A percentile compares a stretch with the other conserved stretches of the same genome.
Conservation (phyloP, 2,113 vertebrate genomes). For the Poicephalus meyeri region DNA sequence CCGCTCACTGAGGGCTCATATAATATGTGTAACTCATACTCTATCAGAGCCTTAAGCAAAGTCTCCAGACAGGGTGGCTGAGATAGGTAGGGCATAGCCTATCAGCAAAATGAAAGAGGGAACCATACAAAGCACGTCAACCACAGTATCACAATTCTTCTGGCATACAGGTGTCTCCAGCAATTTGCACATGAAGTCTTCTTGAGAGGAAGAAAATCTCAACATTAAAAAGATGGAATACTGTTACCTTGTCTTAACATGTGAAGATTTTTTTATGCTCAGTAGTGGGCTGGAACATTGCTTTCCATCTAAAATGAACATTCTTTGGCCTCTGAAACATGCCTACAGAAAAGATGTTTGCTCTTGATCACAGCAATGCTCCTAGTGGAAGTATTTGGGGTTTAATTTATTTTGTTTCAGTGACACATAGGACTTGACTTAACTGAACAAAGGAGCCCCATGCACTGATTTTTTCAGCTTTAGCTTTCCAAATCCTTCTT, state of each 20-base stretch:
- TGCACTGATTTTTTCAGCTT: background rate
- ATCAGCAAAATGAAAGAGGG: background rate
- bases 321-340: background rate
- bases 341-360: background rate
- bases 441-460: background rate
- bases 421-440: background rate
- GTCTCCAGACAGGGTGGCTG: background rate
- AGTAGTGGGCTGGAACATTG: background rate
- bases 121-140: background rate
- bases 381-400: background rate
- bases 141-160: background rate
- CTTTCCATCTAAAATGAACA: background rate
- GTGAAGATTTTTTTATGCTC: background rate
- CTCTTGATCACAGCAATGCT: background rate
- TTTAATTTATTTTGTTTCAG: conserved; percentile 1
- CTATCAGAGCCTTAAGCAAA: background rate
- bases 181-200: background rate
- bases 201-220: background rate
- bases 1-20: background rate
- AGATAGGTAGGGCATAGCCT: background rate
- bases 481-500: background rate
- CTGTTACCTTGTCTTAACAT: background rate
- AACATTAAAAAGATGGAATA: background rate
- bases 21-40: rapidly evolving
- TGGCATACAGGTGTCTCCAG: background rate